Evolutionary conservation across 2,888 invertebrate species (phyloP).

Genomic region (Heterodera filipjevi): DNA sequence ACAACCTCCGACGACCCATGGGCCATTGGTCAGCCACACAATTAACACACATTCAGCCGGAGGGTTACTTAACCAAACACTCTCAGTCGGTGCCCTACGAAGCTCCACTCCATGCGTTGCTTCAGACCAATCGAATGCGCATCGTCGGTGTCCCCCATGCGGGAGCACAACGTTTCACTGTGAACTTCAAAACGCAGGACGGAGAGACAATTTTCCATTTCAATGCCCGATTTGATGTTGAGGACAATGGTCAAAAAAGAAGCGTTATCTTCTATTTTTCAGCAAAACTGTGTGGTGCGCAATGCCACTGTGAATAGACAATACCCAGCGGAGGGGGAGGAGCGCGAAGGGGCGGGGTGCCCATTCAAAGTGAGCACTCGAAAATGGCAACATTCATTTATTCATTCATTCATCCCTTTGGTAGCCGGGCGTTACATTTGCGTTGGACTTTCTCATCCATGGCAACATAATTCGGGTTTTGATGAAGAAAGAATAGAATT

Average conservation of each 20-base stretch:
- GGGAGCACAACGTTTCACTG: slow-evolving; percentile 38
- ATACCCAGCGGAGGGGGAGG: slow-evolving; percentile 38
- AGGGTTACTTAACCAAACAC: background rate
- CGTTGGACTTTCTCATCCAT: slow-evolving; percentile 32
- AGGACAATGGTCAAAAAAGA: background rate
- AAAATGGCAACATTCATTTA: background rate
- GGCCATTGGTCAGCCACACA: slow-evolving; percentile 24
- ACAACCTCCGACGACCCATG: slow-evolving; percentile 21
- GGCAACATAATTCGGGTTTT: slow-evolving; percentile 32
- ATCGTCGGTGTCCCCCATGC: slow-evolving; percentile 28
- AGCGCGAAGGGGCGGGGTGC: slow-evolving; percentile 36
- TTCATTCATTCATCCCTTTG: background rate
- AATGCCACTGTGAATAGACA: slow-evolving; percentile 36
- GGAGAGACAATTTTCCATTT: slow-evolving; percentile 39
- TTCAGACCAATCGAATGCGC: slow-evolving; percentile 35
- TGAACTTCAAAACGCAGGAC: slow-evolving; percentile 27
- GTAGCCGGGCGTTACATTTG: slow-evolving; percentile 29
- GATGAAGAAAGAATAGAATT: background rate
- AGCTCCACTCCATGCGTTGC: slow-evolving; percentile 31
- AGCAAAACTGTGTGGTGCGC: slow-evolving; percentile 41
- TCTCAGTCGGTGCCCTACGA: slow-evolving; percentile 33
- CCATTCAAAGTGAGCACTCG: slow-evolving; percentile 22
- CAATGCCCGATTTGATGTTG: slow-evolving; percentile 38
- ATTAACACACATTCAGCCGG: background rate
- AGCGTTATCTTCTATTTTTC: background rate